These are phyloP conservation scores for Dryococelus australis DNA, from an alignment of 2,888 invertebrate genomes.

Conservation along the genomic window DNA sequence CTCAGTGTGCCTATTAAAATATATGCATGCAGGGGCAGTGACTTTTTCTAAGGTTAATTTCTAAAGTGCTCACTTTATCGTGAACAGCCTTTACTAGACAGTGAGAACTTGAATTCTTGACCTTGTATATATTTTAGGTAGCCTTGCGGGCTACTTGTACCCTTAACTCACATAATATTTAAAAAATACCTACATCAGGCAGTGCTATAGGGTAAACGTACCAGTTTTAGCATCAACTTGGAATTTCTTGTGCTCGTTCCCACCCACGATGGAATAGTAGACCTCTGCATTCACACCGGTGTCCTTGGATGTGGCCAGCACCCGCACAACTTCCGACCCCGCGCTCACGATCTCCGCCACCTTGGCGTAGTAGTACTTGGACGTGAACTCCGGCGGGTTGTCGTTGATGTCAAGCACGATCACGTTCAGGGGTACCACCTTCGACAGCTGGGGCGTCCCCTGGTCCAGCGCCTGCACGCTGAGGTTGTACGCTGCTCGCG, in stretches of 20 bases:
- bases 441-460: slow-evolving; percentile 77
- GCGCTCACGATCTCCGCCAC: slow-evolving; percentile 80
- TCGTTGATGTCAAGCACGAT: slow-evolving; percentile 93
- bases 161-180: too few species aligned
- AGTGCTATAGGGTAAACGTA: slow-evolving; percentile 38
- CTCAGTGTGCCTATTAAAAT: too few species aligned
- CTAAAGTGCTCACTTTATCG: too few species aligned
- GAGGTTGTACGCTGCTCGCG: slow-evolving; percentile 82
- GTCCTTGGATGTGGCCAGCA: slow-evolving; percentile 91
- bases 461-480: slow-evolving; percentile 85
- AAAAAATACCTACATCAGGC: too few species aligned
- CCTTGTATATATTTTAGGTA: too few species aligned
- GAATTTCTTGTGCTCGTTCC: slow-evolving; percentile 89
- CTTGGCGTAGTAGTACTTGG: slow-evolving; percentile 77
- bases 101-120: too few species aligned
- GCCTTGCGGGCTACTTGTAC: too few species aligned
- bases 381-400: slow-evolving; percentile 93
- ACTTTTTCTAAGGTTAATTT: too few species aligned
- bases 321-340: slow-evolving; percentile 81
- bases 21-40: too few species aligned
- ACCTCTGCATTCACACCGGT: slow-evolving; percentile 94
- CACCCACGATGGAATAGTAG: slow-evolving; percentile 84
- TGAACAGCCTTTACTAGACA: too few species aligned
- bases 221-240: slow-evolving; percentile 72
- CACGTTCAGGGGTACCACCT: slow-evolving; percentile 73